Percentiles rank a stretch among this genome's conserved stretches.
Conservation (phyloP, 1,140 invertebrate genomes). For the Chymomyza costata region DNA sequence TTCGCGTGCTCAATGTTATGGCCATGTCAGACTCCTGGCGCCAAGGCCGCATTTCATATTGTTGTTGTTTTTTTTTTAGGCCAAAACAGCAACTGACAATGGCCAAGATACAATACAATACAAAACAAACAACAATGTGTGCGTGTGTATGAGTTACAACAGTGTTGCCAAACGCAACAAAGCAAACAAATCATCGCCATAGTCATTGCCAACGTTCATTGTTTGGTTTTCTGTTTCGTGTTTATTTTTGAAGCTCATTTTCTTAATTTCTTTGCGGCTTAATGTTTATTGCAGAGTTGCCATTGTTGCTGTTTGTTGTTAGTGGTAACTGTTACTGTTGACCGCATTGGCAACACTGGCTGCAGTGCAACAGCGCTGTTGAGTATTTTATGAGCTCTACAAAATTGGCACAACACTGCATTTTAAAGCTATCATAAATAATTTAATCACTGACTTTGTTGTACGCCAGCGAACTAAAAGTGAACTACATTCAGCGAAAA, state of each 20-base stretch:
- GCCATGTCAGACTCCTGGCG: too few species aligned
- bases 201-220: slow-evolving; percentile 4
- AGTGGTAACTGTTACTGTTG: slow-evolving; percentile 9
- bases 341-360: slow-evolving; percentile 31
- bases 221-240: not conserved
- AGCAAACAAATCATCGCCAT: slow-evolving; percentile 12
- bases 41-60: too few species aligned
- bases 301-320: slow-evolving; percentile 11
- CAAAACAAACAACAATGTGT: too few species aligned
- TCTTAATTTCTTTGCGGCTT: slow-evolving; percentile 44
- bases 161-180: slow-evolving; percentile 31
- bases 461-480: slow-evolving; percentile 30
- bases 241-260: slow-evolving; percentile 29
- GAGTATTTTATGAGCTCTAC: slow-evolving; percentile 25
- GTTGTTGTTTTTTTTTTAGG: slow-evolving; percentile 23
- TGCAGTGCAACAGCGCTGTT: slow-evolving; percentile 10
- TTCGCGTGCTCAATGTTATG: too few species aligned
- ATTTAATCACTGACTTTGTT: slow-evolving; percentile 67
- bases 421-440: slow-evolving; percentile 66
- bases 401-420: slow-evolving; percentile 36
- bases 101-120: too few species aligned
- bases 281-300: slow-evolving; percentile 42
- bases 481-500: slow-evolving; percentile 37
- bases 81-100: slow-evolving; percentile 5
- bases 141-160: too few species aligned